Evolutionary conservation across 2,113 vertebrate genomes (phyloP).

Genomic region (Lepidothrix coronata): DNA sequence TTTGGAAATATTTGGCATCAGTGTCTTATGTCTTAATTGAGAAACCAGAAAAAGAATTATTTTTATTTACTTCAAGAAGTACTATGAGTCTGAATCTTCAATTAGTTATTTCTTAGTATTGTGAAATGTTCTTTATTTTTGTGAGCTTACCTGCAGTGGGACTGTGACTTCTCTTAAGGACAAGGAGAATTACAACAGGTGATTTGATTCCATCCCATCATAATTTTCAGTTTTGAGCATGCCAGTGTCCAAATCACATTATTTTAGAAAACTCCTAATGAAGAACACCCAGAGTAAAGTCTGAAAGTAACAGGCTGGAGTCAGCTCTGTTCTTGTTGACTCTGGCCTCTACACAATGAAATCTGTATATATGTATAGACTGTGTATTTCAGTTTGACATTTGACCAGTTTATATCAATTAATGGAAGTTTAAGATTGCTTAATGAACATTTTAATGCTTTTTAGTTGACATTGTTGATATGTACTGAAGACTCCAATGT

Average conservation of each 20-base stretch:
- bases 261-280: slow-evolving; percentile 30
- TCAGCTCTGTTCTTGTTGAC: neutral
- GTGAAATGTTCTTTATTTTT: slow-evolving; percentile 8
- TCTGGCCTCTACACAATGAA: neutral
- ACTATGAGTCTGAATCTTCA: neutral
- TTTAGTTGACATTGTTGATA: neutral
- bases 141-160: neutral
- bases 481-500: neutral
- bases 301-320: neutral
- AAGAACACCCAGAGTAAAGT: neutral
- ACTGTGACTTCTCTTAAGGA: slow-evolving; percentile 29
- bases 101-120: neutral
- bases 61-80: slow-evolving; percentile 5
- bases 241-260: neutral
- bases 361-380: neutral
- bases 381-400: neutral
- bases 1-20: neutral
- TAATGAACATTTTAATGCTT: neutral
- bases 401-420: neutral
- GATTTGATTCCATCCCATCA: slow-evolving; percentile 25
- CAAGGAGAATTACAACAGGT: neutral
- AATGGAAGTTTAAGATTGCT: neutral
- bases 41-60: neutral
- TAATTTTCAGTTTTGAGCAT: neutral
- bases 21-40: neutral